phyloP scores from a whole-genome alignment of 2,113 vertebrate genomes.

The Talpa occidentalis region DNA sequence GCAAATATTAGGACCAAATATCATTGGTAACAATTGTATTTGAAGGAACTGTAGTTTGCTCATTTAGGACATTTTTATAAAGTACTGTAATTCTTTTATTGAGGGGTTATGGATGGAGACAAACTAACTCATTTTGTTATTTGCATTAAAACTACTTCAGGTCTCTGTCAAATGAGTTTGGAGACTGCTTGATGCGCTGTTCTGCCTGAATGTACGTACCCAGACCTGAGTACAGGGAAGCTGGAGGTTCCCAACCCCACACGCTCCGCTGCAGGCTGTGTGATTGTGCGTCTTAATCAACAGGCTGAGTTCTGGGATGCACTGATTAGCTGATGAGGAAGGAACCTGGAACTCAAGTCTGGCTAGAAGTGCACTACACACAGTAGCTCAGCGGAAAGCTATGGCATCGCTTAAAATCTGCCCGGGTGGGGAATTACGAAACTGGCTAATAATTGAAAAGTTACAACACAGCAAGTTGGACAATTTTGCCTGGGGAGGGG shows the following conservation, averaged over 20 bases:
- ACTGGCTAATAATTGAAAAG: not conserved
- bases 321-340: not conserved
- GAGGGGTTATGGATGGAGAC: conserved; percentile 25
- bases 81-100: conserved; percentile 70
- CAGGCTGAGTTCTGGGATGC: not conserved
- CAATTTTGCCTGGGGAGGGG: not conserved
- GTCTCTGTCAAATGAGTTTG: conserved; percentile 55
- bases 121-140: conserved; percentile 70
- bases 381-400: not conserved
- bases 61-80: conserved; percentile 64
- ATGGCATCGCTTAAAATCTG: not conserved
- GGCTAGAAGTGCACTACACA: not conserved
- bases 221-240: not conserved
- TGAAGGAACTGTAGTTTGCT: conserved; percentile 69
- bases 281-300: not conserved
- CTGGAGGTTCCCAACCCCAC: rapidly evolving
- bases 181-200: not conserved
- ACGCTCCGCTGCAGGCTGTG: rapidly evolving
- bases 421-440: not conserved
- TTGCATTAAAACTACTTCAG: conserved; percentile 72
- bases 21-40: not conserved
- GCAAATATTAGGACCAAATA: conserved; percentile 69
- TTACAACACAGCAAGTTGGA: not conserved
- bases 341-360: not conserved
- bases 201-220: not conserved